Evolutionary conservation across 2,888 invertebrate genomes (phyloP), one percentile per base, ranked within the genome.

Genomic region (Tetanocera ferruginea): DNA sequence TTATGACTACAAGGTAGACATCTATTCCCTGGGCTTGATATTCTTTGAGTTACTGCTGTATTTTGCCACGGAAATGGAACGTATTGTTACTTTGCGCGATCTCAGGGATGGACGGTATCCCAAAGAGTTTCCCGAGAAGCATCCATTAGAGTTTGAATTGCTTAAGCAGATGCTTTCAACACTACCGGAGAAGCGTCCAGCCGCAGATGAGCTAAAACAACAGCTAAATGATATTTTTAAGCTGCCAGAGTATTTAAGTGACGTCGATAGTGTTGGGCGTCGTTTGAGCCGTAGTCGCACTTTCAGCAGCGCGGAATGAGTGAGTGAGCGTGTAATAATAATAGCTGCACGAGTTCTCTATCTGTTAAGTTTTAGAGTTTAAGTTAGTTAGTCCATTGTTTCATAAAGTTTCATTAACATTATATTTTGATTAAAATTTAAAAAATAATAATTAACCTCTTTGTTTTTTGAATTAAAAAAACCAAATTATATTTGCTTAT

Each of bases 1-100:
- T 1, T 97, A 97, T 88, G 94, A 94, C 87, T 95, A 94, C 90
- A 98, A 98, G 90, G 98, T 98, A 76, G 98, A 98, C 89, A 98
- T 98, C 79, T 98, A 95, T 91, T 97, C 98, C 0, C 91, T 98
- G 81, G 98, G 98, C 0, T 91, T 99, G 78, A 97, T 99, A 80
- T 93, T 98, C 82, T 96, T 98, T 88, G 99, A 99, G 90, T 88
- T 99, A 77, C 91, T 98, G 60, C 94, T 95, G 74, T 96, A 97
- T 23, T 98, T 99, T 89, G 90, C 91, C 11, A 99, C 99, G 0
- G 95, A 97, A 89, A 95, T 97, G 93, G 99, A 99, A 90, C 92
- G 98, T 73, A 92, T 95, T 80, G 89, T 91, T 57, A 93, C 93
- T 8, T 90, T 97, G 72, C 91, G 92, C 76, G 90, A 92, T 81